Percentiles rank a stretch among this genome's conserved stretches.
Evolutionary conservation across 2,888 invertebrate species (phyloP).

Genomic region (Tetranychus piercei): DNA sequence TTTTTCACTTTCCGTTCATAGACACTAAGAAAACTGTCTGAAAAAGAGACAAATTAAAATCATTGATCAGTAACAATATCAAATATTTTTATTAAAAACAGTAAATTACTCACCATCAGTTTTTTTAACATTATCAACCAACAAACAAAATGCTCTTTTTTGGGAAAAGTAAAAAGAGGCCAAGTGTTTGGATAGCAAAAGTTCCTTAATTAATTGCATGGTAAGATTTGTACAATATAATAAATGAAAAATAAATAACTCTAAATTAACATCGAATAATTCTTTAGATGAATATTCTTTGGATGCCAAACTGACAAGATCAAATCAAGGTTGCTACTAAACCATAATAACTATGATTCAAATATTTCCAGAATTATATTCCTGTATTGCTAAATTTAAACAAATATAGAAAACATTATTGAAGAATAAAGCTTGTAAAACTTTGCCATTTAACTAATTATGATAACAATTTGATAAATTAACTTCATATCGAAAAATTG

Average conservation of each 20-base stretch:
- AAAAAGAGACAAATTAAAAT: neutral
- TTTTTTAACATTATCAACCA: slow-evolving; percentile 8
- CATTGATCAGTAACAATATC: neutral
- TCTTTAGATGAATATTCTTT: neutral
- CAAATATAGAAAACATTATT: too few species aligned
- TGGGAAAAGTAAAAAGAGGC: neutral
- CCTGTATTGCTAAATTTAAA: too few species aligned
- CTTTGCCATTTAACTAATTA: too few species aligned
- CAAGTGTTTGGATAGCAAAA: neutral
- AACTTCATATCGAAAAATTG: too few species aligned
- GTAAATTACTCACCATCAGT: neutral
- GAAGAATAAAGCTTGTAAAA: too few species aligned
- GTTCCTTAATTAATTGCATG: neutral
- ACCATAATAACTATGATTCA: neutral
- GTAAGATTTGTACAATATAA: neutral
- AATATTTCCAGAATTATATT: too few species aligned
- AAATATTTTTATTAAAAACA: neutral
- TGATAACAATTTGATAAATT: too few species aligned
- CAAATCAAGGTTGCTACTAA: neutral
- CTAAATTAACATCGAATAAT: neutral
- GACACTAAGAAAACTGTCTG: neutral
- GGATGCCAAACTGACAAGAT: neutral
- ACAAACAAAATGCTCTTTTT: neutral
- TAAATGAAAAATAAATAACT: neutral
- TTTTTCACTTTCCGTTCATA: slow-evolving; percentile 25